Base-by-base conservation (phyloP, 2,888 invertebrate species). In the Apomyelois bistriatella region DNA sequence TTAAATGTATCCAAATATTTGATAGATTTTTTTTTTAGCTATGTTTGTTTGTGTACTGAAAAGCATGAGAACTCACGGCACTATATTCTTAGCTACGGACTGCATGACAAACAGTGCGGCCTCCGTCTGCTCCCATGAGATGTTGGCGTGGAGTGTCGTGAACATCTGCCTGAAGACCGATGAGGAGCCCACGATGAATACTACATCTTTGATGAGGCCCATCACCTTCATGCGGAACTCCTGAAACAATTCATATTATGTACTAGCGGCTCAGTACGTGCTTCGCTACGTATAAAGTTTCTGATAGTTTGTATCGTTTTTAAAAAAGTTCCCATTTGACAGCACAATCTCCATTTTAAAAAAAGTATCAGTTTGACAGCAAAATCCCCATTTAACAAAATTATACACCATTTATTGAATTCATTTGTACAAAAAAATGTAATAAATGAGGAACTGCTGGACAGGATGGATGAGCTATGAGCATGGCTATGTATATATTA, bases 71-170 rank as follows among this genome's bases (percentile, higher is more conserved):
- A 81, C 86, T 94, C 85, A 98, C 98, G 98, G 98, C 68, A 97
- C 81, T 68, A 99, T 95, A 83, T 97, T 98, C 86, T 97, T 97
- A 28, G 98, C 98, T 1, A 98, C 97, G 48, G 97, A 94, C 73
- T 96, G 96, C 98, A 99, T 98, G 3, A 99, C 93, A 77, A 97
- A 99, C 0, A 99, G 91, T 0, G 98, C 96, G 0, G 99, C 96
- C 85, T 99, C 99, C 0, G 95, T 96, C 48, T 95, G 94, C 72
- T 98, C 97, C 99, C 99, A 99, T 0, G 96, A 94, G 15, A 93
- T 92, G 55, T 93, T 92, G 0, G 95, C 93, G 65, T 95, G 94
- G 28, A 98, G 91, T 50, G 94, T 93, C 0, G 94, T 79, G 75
- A 96, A 96, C 95, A 98, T 97, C 90, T 98, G 97, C 53, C 95